phyloP scores from a whole-genome alignment of 2,113 vertebrate species.

The Brachirus orientalis region DNA sequence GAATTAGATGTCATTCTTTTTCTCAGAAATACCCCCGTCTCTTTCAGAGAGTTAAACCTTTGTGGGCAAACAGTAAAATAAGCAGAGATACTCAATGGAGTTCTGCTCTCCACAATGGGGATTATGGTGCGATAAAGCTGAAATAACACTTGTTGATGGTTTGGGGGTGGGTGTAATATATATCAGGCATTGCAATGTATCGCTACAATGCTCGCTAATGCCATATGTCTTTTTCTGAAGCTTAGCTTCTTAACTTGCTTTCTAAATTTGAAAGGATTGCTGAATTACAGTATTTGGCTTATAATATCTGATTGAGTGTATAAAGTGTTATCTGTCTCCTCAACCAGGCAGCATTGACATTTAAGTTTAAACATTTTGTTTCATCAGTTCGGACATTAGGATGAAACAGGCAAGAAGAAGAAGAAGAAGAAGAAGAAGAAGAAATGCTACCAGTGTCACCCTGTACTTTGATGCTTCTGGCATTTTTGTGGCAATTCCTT shows the following conservation, averaged over 20 bases:
- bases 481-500: too few relatives aligned
- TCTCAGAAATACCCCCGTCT: slow-evolving; percentile 48
- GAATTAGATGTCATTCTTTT: slow-evolving; percentile 76
- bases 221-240: background rate
- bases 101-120: slow-evolving; percentile 56
- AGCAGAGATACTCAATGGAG: slow-evolving; percentile 35
- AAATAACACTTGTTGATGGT: slow-evolving; percentile 42
- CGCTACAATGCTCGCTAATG: background rate
- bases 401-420: too few relatives aligned
- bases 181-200: slow-evolving; percentile 22
- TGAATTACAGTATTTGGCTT: too few relatives aligned
- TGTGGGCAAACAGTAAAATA: slow-evolving; percentile 60
- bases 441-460: too few relatives aligned
- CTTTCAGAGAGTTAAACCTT: slow-evolving; percentile 64
- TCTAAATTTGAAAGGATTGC: background rate
- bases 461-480: too few relatives aligned
- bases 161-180: slow-evolving; percentile 19
- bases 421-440: too few relatives aligned
- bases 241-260: background rate
- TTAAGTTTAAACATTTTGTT: too few relatives aligned
- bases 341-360: too few relatives aligned
- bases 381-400: too few relatives aligned
- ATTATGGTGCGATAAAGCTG: slow-evolving; percentile 69
- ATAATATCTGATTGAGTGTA: too few relatives aligned
- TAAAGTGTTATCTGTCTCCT: too few relatives aligned